phyloP scores from a whole-genome alignment of 2,888 invertebrate genomes.

The Linnaemya vulpina region DNA sequence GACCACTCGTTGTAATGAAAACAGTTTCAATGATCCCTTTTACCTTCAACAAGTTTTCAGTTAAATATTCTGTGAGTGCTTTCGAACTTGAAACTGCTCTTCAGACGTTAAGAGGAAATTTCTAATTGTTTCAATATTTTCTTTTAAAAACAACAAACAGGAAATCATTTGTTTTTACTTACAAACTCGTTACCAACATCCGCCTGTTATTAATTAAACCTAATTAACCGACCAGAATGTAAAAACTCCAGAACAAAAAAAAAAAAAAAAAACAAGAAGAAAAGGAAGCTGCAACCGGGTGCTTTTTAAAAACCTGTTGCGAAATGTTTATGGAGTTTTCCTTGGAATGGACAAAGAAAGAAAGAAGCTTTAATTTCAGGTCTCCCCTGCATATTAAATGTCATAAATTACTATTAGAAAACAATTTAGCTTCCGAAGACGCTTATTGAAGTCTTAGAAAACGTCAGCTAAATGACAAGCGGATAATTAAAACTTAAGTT shows the following conservation, averaged over 20 bases:
- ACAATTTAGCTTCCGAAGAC: constrained; percentile 2
- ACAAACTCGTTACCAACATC: constrained; percentile 6
- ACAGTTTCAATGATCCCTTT: constrained; percentile 1
- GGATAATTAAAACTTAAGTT: constrained; percentile 26
- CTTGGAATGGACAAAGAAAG: not conserved
- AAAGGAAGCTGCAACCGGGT: not conserved
- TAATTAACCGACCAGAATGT: not conserved
- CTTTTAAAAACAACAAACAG: constrained; percentile 17
- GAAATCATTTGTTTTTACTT: constrained; percentile 40
- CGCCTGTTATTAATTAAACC: not conserved
- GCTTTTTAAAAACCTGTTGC: not conserved
- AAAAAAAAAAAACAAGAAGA: too few relatives aligned
- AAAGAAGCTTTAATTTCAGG: not conserved
- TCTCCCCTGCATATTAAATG: not conserved
- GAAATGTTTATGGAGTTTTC: not conserved
- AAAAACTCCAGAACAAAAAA: not conserved
- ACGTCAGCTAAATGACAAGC: constrained; percentile 31
- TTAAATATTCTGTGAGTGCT: not conserved
- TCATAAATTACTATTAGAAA: not conserved
- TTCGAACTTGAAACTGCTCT: not conserved
- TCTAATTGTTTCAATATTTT: not conserved
- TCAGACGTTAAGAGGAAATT: constrained; percentile 17
- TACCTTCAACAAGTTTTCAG: not conserved
- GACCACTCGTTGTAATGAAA: not conserved
- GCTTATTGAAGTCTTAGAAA: not conserved